These are phyloP conservation scores for Argentina silus DNA, from an alignment of 2,797 vertebrate genomes.

Conservation along the genomic window DNA sequence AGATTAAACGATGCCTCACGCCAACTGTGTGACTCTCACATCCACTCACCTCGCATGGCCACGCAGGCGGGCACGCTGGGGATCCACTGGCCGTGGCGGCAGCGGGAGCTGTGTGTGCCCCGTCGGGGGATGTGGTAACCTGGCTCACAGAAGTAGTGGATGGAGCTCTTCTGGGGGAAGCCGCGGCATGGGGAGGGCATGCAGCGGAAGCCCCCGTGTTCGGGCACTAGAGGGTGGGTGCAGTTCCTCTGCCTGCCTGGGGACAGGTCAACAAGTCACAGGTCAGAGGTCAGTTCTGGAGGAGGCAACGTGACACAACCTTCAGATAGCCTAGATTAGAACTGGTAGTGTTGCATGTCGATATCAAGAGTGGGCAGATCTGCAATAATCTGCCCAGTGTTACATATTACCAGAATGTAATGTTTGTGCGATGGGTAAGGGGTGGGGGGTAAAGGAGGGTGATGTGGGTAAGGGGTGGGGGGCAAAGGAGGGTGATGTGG, in stretches of 20 bases:
- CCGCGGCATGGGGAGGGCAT: slow-evolving; percentile 74
- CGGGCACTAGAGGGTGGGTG: slow-evolving; percentile 70
- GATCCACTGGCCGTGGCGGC: slow-evolving; percentile 67
- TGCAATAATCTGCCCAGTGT: no score
- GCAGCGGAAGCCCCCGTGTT: slow-evolving; percentile 77
- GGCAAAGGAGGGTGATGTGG: no score
- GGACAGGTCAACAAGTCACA: not conserved
- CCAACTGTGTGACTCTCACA: no score
- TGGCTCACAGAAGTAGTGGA: slow-evolving; percentile 75
- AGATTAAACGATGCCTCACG: not conserved
- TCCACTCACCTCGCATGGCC: slow-evolving; percentile 61
- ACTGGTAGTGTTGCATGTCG: no score
- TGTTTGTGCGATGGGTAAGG: no score
- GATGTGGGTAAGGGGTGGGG: no score
- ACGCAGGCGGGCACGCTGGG: slow-evolving; percentile 60
- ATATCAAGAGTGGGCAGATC: no score
- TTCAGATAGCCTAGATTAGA: no score
- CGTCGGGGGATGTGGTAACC: slow-evolving; percentile 59
- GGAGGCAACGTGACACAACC: not conserved
- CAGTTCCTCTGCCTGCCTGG: slow-evolving; percentile 72
- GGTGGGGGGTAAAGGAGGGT: not conserved
- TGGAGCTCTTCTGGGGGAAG: slow-evolving; percentile 65
- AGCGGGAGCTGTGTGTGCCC: slow-evolving; percentile 46
- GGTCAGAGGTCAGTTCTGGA: not conserved
- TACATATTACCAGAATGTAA: no score